Percentiles rank a stretch among this genome's conserved stretches.
Evolutionary conservation across 2,113 vertebrate species (phyloP).

Genomic region (Charina bottae): DNA sequence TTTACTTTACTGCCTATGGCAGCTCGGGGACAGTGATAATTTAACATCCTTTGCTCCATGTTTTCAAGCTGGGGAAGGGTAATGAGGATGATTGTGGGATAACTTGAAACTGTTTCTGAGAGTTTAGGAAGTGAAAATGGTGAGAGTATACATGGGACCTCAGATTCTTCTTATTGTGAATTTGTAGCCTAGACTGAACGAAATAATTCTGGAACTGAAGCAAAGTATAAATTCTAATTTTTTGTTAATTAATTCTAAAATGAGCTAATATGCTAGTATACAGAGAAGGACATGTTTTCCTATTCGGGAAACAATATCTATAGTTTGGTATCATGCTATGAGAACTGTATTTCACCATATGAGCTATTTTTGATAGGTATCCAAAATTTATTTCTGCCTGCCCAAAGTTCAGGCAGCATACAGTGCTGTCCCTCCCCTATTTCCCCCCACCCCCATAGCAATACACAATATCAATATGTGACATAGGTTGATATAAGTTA

Average conservation of each 20-base stretch:
- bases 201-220: not conserved
- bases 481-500: not conserved
- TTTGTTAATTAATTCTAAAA: not conserved
- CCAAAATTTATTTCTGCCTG: constrained; percentile 3
- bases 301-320: constrained; percentile 53
- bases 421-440: not conserved
- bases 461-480: not conserved
- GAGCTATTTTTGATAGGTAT: constrained; percentile 35
- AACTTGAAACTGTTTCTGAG: not conserved
- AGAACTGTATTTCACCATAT: constrained; percentile 43
- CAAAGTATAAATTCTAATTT: not conserved
- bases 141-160: not conserved
- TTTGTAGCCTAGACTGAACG: not conserved
- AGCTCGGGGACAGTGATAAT: not conserved
- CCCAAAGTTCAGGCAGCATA: not conserved
- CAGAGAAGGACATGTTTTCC: constrained; percentile 24
- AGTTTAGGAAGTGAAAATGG: not conserved
- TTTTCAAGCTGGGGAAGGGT: not conserved
- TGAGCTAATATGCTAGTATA: constrained; percentile 38
- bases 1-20: not conserved
- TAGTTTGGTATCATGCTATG: not conserved
- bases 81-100: not conserved
- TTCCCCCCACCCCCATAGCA: not conserved
- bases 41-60: not conserved
- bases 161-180: not conserved